Evolutionary conservation across 1,140 invertebrate species (phyloP).

Genomic region (Himalopsyche phryganea): DNA sequence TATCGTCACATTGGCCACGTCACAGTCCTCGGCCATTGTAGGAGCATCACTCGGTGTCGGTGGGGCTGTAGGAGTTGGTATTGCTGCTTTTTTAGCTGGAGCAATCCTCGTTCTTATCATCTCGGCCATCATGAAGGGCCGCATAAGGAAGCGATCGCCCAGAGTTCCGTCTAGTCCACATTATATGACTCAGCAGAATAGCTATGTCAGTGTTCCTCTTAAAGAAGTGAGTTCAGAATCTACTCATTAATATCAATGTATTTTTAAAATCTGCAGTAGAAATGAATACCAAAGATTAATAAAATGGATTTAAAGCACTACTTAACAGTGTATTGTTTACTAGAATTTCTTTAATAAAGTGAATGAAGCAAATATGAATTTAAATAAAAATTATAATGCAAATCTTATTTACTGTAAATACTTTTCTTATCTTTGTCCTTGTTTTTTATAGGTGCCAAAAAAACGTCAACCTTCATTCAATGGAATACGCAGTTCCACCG

Average conservation of each 20-base stretch:
- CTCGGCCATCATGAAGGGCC: constrained; percentile 43
- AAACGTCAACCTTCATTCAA: constrained; percentile 58
- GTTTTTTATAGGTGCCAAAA: constrained; percentile 48
- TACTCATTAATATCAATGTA: too few species aligned
- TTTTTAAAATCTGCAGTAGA: too few species aligned
- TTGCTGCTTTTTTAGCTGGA: neutral
- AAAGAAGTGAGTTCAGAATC: constrained; percentile 72
- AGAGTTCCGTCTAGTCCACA: constrained; percentile 64
- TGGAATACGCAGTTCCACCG: constrained; percentile 48
- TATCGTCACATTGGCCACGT: neutral
- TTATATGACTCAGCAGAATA: constrained; percentile 78
- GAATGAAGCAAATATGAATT: too few species aligned
- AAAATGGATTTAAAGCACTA: too few species aligned
- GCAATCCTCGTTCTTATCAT: constrained; percentile 37
- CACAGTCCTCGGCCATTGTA: neutral
- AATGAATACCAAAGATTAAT: too few species aligned
- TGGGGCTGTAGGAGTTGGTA: neutral
- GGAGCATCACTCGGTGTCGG: neutral
- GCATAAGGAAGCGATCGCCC: constrained; percentile 14
- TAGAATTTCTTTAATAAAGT: too few species aligned
- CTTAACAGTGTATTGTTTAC: too few species aligned
- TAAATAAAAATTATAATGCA: too few species aligned
- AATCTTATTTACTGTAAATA: too few species aligned
- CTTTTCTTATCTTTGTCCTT: too few species aligned
- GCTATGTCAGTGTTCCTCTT: constrained; percentile 75